Percentiles rank a stretch among this genome's conserved stretches.
These are phyloP conservation scores for Plagiodera versicolora DNA, from an alignment of 2,888 invertebrate genomes.

Conservation along the genomic window DNA sequence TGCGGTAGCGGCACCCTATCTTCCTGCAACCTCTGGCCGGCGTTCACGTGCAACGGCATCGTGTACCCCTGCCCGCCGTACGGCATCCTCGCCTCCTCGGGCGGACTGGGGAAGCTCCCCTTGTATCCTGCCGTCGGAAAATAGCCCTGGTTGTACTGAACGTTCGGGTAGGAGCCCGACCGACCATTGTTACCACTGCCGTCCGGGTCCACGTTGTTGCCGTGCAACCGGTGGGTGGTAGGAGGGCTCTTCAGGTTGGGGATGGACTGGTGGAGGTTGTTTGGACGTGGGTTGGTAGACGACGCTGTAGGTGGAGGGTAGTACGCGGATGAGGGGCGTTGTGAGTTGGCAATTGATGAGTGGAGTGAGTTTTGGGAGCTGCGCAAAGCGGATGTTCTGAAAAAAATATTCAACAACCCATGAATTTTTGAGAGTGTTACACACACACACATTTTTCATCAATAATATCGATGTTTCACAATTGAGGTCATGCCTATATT, in stretches of 20 bases:
- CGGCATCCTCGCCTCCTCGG: slow-evolving; percentile 31
- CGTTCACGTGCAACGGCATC: slow-evolving; percentile 44
- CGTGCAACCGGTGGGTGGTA: slow-evolving; percentile 39
- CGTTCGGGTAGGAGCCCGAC: slow-evolving; percentile 46
- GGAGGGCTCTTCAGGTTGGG: slow-evolving; percentile 55
- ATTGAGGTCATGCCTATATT: too few species aligned
- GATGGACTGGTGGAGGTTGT: slow-evolving; percentile 54
- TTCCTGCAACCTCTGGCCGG: slow-evolving; percentile 25
- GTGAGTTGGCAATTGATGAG: slow-evolving; percentile 56
- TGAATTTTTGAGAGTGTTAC: too few species aligned
- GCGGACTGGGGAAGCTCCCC: slow-evolving; percentile 34
- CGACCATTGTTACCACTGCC: too few species aligned
- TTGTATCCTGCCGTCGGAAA: slow-evolving; percentile 17
- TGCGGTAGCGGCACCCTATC: slow-evolving; percentile 35
- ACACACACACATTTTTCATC: too few species aligned
- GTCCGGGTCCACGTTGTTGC: slow-evolving; percentile 39
- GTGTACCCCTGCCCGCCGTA: slow-evolving; percentile 25
- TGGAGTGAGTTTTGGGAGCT: slow-evolving; percentile 65
- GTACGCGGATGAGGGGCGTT: slow-evolving; percentile 65
- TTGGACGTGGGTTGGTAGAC: slow-evolving; percentile 41
- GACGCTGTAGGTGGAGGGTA: slow-evolving; percentile 42
- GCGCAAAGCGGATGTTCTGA: slow-evolving; percentile 59
- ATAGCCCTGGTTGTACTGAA: slow-evolving; percentile 37
- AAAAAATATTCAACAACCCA: too few species aligned
- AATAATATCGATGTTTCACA: too few species aligned